phyloP scores from a whole-genome alignment of 2,888 invertebrate species.

The Morpho helenor region DNA sequence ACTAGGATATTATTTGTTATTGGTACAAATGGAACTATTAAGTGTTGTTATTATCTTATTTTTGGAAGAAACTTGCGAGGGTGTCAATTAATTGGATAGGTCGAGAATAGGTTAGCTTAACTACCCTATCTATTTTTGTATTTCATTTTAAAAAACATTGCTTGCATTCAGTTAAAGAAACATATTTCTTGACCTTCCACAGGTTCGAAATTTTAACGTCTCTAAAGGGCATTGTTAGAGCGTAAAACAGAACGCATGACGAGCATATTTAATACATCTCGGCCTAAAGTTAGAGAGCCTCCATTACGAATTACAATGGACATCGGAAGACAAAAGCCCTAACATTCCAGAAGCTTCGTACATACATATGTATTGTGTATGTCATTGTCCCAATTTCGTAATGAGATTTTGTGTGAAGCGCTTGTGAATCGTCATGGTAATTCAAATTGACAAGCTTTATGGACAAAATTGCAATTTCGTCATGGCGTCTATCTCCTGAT shows the following conservation, averaged over 20 bases:
- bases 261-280: conserved; percentile 2
- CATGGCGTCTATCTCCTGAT: too few species aligned
- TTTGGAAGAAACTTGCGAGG: too few species aligned
- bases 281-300: conserved; percentile 9
- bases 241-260: background rate
- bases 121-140: too few species aligned
- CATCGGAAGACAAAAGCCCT: conserved; percentile 25
- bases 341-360: conserved; percentile 20
- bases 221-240: background rate
- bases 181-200: too few species aligned
- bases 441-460: conserved; percentile 2
- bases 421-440: conserved; percentile 27
- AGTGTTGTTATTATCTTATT: too few species aligned
- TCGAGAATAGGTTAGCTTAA: too few species aligned
- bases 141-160: too few species aligned
- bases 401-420: conserved; percentile 24
- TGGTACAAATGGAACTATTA: too few species aligned
- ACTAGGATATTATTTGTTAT: too few species aligned
- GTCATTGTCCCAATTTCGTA: conserved; percentile 28
- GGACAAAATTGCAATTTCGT: too few species aligned
- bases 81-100: too few species aligned
- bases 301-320: conserved; percentile 27
- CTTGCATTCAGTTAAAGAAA: too few species aligned
- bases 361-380: conserved; percentile 27
- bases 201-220: background rate